Percentiles rank a stretch among this genome's conserved stretches.
phyloP scores from a whole-genome alignment of 1,140 invertebrate genomes.

The Diabrotica undecimpunctata region DNA sequence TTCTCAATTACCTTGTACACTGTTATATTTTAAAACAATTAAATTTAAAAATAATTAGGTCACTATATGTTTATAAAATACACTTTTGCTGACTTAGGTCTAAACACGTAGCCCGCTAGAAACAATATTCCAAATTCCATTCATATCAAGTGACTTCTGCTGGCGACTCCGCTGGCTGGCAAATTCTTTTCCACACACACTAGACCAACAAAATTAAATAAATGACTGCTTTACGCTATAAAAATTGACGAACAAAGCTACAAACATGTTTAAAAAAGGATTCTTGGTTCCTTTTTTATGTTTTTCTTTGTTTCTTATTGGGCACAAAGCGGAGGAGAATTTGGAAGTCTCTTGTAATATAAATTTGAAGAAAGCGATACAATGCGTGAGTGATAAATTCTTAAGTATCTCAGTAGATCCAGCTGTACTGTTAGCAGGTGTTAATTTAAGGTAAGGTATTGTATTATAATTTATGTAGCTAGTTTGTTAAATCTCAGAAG shows the following conservation, averaged over 20 bases:
- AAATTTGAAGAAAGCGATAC: conserved; percentile 35
- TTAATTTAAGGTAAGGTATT: conserved; percentile 48
- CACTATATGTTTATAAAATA: background rate
- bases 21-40: background rate
- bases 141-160: background rate
- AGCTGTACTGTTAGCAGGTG: conserved; percentile 45
- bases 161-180: background rate
- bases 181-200: no score
- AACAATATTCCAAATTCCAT: background rate
- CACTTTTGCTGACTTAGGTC: background rate
- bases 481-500: background rate
- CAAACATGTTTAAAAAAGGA: no score
- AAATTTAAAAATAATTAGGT: background rate
- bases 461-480: conserved; percentile 12
- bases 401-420: conserved; percentile 63
- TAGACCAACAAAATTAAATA: no score
- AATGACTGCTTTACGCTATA: no score
- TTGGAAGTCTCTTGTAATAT: conserved; percentile 31
- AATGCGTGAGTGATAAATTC: conserved; percentile 57
- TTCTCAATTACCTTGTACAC: background rate
- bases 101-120: background rate
- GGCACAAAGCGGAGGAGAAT: background rate
- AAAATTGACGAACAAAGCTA: no score
- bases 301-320: background rate
- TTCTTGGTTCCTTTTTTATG: background rate